Conservation (phyloP, 2,888 invertebrate species). For the Scaptodrosophila latifasciaeformis region DNA sequence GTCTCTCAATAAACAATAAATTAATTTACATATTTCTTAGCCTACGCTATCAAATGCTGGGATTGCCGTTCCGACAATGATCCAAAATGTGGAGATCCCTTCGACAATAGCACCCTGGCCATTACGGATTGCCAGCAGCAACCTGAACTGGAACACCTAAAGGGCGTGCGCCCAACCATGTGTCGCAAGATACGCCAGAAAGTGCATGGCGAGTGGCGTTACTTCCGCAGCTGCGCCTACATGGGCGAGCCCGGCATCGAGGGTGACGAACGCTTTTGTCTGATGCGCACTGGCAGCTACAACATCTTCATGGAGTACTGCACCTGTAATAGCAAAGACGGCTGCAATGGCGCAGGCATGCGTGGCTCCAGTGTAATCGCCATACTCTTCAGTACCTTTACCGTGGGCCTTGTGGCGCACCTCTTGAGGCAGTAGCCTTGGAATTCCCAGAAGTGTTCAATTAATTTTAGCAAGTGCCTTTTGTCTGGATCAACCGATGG, state of each 20-base stretch:
- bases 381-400: conserved; percentile 32
- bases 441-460: too few relatives aligned
- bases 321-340: conserved; percentile 93
- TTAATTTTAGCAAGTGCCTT: conserved; percentile 2
- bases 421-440: conserved; percentile 31
- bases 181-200: conserved; percentile 94
- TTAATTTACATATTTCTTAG: conserved; percentile 72
- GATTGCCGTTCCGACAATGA: conserved; percentile 91
- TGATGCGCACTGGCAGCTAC: conserved; percentile 93
- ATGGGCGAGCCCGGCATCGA: conserved; percentile 92
- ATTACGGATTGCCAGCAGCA: conserved; percentile 86
- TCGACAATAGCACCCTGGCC: conserved; percentile 90
- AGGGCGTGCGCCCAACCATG: conserved; percentile 85
- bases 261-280: conserved; percentile 92
- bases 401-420: conserved; percentile 39
- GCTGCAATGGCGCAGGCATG: conserved; percentile 84
- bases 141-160: conserved; percentile 80
- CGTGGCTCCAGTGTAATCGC: conserved; percentile 61
- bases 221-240: conserved; percentile 91
- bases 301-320: conserved; percentile 96
- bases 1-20: conserved; percentile 27
- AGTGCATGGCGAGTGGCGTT: conserved; percentile 92
- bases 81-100: conserved; percentile 93
- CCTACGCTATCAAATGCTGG: conserved; percentile 88
- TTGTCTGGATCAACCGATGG: too few relatives aligned